Percentiles rank a stretch among this genome's conserved stretches.
These are phyloP conservation scores for Ashinkailepas kermadecensis DNA, from an alignment of 2,888 invertebrate species.

Conservation along the genomic window DNA sequence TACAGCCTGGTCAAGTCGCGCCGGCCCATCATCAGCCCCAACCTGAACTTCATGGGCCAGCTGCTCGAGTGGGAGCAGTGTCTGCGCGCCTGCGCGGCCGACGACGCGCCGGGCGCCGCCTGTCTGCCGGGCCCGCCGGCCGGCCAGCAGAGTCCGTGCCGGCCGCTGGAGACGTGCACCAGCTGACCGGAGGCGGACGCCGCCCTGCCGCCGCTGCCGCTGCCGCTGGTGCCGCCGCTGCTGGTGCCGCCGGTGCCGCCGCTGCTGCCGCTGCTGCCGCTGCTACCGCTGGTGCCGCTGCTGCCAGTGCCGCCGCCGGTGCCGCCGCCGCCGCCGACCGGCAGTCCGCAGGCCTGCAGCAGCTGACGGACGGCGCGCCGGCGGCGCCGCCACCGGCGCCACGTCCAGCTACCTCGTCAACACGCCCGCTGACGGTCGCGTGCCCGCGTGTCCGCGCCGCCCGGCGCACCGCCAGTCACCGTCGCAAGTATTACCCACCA, in stretches of 20 bases:
- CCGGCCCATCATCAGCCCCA: slow-evolving; percentile 85
- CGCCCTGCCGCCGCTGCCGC: not conserved
- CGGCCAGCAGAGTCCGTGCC: slow-evolving; percentile 10
- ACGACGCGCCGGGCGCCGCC: not conserved
- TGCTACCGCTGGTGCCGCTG: no score
- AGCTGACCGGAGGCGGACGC: not conserved
- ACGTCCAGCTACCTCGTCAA: no score
- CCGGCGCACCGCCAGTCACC: not conserved
- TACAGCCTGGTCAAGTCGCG: slow-evolving; percentile 76
- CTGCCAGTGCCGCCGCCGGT: no score
- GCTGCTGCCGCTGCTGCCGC: no score
- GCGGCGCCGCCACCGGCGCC: no score
- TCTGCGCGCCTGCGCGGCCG: slow-evolving; percentile 39
- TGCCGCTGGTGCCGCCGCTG: no score
- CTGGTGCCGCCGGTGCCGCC: no score
- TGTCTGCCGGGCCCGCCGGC: not conserved
- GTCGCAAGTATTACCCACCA: not conserved
- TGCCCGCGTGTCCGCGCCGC: not conserved
- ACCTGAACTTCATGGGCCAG: slow-evolving; percentile 89
- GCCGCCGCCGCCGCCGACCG: no score
- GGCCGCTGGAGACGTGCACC: slow-evolving; percentile 10
- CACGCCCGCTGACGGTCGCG: not conserved
- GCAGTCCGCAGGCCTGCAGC: no score
- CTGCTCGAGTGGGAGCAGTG: slow-evolving; percentile 72
- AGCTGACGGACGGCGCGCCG: no score